Conservation (phyloP, 2,113 vertebrate species). For the Notiomystis cincta region DNA sequence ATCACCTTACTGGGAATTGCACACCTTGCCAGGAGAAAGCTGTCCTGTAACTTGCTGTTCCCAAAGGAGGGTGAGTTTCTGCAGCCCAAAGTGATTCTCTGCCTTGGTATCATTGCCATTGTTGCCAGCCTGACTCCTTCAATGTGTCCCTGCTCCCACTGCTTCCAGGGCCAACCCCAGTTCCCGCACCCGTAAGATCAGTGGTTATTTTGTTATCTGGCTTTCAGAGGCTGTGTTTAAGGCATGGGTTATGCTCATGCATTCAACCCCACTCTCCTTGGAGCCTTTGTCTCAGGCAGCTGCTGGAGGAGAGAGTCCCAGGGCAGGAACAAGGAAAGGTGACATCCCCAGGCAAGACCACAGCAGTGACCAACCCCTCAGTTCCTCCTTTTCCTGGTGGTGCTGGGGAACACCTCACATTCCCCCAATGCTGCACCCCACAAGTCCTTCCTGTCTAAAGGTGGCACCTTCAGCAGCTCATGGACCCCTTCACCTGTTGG, state of each 20-base stretch:
- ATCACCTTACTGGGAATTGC: neutral
- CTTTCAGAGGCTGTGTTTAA: neutral
- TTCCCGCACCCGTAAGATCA: neutral
- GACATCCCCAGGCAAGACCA: neutral
- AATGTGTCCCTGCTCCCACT: fast-evolving
- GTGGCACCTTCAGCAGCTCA: neutral
- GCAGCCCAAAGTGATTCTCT: neutral
- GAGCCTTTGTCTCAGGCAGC: neutral
- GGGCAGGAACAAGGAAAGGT: neutral
- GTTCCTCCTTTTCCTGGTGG: fast-evolving
- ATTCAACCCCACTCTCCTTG: neutral
- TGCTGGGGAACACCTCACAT: neutral
- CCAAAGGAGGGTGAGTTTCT: neutral
- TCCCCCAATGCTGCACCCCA: too few species aligned
- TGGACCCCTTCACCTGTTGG: fast-evolving
- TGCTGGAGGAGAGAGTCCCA: neutral
- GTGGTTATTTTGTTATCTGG: neutral
- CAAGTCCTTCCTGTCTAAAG: neutral
- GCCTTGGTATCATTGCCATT: too few species aligned
- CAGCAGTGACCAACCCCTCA: neutral
- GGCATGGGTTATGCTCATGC: neutral
- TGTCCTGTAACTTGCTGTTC: neutral
- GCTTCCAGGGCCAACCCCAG: neutral
- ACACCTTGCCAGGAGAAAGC: neutral
- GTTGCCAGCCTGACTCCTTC: neutral